phyloP scores from a whole-genome alignment of 2,113 vertebrate species.

The Gasterosteus nipponicus region DNA sequence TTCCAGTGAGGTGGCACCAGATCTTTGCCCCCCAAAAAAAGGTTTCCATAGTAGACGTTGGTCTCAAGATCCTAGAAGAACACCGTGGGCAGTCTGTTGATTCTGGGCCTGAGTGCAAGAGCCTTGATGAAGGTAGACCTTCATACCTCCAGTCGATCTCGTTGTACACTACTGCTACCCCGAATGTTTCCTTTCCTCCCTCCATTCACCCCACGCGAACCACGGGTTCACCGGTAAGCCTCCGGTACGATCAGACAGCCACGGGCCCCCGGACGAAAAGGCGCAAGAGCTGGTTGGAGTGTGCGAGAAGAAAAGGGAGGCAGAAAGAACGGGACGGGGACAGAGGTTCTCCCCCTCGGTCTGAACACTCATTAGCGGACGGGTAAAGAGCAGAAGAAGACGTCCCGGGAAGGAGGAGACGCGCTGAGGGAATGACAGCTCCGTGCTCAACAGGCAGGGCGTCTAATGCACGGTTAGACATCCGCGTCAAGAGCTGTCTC shows the following conservation, averaged over 20 bases:
- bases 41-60: not conserved
- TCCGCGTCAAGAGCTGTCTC: slow-evolving; percentile 53
- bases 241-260: slow-evolving; percentile 58
- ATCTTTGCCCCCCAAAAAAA: not conserved
- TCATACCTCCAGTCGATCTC: not conserved
- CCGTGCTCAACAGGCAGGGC: slow-evolving; percentile 63
- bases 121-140: too few species aligned
- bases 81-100: not conserved
- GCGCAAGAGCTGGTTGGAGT: slow-evolving; percentile 54
- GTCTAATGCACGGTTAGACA: slow-evolving; percentile 69
- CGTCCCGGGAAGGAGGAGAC: slow-evolving; percentile 42
- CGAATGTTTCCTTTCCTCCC: not conserved
- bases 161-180: not conserved
- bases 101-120: slow-evolving; percentile 5
- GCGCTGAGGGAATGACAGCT: slow-evolving; percentile 57
- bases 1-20: not conserved
- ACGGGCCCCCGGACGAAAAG: slow-evolving; percentile 63
- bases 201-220: not conserved
- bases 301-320: slow-evolving; percentile 32
- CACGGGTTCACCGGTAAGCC: slow-evolving; percentile 28
- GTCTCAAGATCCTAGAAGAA: not conserved
- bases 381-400: slow-evolving; percentile 38
- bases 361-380: slow-evolving; percentile 74
- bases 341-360: slow-evolving; percentile 45
- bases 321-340: slow-evolving; percentile 32